Conservation (phyloP, 2,888 invertebrate species). For the Pedicia rivosa region DNA sequence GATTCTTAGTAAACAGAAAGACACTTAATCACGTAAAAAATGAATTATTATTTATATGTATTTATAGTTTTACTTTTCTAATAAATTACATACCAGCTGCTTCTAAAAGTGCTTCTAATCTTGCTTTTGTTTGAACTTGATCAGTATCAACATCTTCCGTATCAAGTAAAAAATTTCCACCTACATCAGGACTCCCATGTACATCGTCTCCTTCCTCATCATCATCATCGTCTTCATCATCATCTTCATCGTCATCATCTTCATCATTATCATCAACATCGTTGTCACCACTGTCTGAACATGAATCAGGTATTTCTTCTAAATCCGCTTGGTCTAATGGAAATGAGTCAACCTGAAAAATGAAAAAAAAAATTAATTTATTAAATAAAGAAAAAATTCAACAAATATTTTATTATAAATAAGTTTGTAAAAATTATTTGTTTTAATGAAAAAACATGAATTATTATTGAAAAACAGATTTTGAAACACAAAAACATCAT, state of each 20-base stretch:
- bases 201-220: conserved; percentile 16
- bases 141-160: conserved; percentile 14
- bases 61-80: too few relatives aligned
- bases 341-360: conserved; percentile 5
- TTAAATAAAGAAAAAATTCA: not conserved
- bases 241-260: conserved; percentile 29
- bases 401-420: not conserved
- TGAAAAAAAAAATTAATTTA: not conserved
- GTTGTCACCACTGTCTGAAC: conserved; percentile 29
- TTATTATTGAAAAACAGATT: too few relatives aligned
- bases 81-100: conserved; percentile 57
- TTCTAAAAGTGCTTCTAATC: conserved; percentile 84
- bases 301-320: conserved; percentile 31
- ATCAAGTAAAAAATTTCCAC: conserved; percentile 32
- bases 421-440: too few relatives aligned
- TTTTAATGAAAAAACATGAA: too few relatives aligned
- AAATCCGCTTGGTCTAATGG: conserved; percentile 14
- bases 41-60: too few relatives aligned
- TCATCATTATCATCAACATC: conserved; percentile 29
- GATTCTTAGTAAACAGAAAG: too few relatives aligned
- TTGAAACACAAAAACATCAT: too few relatives aligned
- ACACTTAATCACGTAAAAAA: too few relatives aligned
- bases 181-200: conserved; percentile 23
- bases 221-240: conserved; percentile 28
- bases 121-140: conserved; percentile 54